Base-by-base conservation (phyloP, 2,113 vertebrate species). In the Peromyscus polionotus region DNA sequence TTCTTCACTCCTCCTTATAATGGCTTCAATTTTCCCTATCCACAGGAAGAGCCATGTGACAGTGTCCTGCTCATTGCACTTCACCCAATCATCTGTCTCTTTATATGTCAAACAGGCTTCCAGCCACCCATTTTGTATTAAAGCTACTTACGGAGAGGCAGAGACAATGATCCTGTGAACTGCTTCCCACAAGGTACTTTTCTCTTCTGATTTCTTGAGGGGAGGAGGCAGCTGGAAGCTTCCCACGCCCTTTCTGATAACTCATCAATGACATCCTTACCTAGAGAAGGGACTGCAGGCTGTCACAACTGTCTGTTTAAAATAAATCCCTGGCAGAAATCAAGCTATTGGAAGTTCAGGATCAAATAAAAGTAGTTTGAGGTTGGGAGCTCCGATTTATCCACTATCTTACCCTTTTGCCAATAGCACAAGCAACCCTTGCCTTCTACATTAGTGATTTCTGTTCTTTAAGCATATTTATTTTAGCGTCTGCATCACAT, bases 261-360 rank as follows among this genome's bases (percentile, higher is more conserved):
- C 87, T 88, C 67, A 94, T 94, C 81, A 96, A 77, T 93, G 86
- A 54, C 72, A 96, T 91, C 14, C 20, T 73, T 95, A 48, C 85
- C 13, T 45, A 88, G 19, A 95, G 70, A 67, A 96, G 42, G 54
- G 20, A 83, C 42, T 95, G 79, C 88, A 51, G 80, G 54, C 57
- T 95, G 87, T 83, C 51, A 97, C 72, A 86, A 70, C 73, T 95
- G 70, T 96, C 81, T 91, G 6, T 94, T 88, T 83, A 61, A 95
- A 97, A 84, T 81, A 76, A 45, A 24, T 91, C 88, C n/a, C 51
- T 96, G 51, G 97, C 89, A 86, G 73, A 94, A 96, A 89, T 94
- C 22, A 95, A 88, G 39, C 39, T 80, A 63, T 93, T 94, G 16
- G 65, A 95, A 91, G 97, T 91, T 96, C 17, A 93, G 86, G 59